Percentiles rank a stretch among this genome's conserved stretches.
These are phyloP conservation scores for Malurus elegans DNA, from an alignment of 2,113 vertebrate species.

Conservation along the genomic window DNA sequence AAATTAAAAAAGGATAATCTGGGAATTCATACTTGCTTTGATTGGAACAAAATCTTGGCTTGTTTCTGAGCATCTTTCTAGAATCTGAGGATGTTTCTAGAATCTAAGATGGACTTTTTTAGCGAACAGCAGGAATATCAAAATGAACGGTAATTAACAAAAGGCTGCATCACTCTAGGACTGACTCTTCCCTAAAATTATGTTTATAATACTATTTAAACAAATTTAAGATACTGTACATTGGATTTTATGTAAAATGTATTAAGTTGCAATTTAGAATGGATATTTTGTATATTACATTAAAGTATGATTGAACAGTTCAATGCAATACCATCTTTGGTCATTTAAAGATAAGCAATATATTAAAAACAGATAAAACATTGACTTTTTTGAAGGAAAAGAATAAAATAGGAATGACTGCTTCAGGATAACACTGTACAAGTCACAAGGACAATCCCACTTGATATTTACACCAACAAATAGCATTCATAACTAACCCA, in stretches of 20 bases:
- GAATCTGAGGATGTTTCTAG: neutral
- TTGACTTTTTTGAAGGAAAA: neutral
- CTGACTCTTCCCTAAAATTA: slow-evolving; percentile 31
- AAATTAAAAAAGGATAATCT: neutral
- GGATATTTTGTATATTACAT: slow-evolving; percentile 58
- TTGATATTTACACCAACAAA: neutral
- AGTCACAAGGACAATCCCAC: neutral
- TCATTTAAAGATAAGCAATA: slow-evolving; percentile 1
- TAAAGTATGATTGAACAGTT: slow-evolving; percentile 52
- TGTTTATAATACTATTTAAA: slow-evolving; percentile 74
- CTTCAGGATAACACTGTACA: neutral
- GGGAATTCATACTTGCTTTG: neutral
- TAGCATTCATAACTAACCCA: neutral
- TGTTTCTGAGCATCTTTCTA: neutral
- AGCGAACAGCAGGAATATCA: neutral
- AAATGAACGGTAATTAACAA: slow-evolving; percentile 26
- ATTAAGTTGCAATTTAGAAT: slow-evolving; percentile 45
- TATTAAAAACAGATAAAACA: neutral
- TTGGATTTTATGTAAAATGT: slow-evolving; percentile 67
- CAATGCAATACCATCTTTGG: neutral
- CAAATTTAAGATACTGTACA: slow-evolving; percentile 65
- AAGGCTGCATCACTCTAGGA: slow-evolving; percentile 4
- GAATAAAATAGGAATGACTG: neutral
- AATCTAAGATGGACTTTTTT: slow-evolving; percentile 12
- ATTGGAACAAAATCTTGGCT: neutral